Evolutionary conservation across 2,888 invertebrate genomes (phyloP).

Genomic region (Carpatolechia fugitivella): DNA sequence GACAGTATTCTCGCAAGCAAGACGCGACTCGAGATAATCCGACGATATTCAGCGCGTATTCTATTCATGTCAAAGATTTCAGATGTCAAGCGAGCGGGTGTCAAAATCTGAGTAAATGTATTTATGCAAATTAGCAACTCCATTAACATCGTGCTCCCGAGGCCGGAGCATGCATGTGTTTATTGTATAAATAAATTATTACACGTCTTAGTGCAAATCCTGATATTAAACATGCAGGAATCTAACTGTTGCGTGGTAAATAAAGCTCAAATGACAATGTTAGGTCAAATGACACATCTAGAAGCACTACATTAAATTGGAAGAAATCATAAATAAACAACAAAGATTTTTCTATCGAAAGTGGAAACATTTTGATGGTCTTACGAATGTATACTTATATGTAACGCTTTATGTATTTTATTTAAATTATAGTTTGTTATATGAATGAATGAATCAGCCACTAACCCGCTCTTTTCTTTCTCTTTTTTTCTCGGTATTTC

Average conservation of each 20-base stretch:
- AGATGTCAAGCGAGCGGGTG: conserved; percentile 64
- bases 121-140: conserved; percentile 73
- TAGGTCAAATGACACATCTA: background rate
- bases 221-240: conserved; percentile 9
- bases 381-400: too few species aligned
- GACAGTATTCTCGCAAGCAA: conserved; percentile 27
- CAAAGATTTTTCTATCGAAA: too few species aligned
- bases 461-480: too few species aligned
- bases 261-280: background rate
- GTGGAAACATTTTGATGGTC: too few species aligned
- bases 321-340: too few species aligned
- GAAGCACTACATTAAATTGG: too few species aligned
- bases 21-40: background rate
- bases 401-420: too few species aligned
- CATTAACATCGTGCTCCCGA: conserved; percentile 61
- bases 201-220: conserved; percentile 22
- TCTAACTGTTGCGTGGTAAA: too few species aligned
- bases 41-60: conserved; percentile 23
- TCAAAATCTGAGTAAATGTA: conserved; percentile 74
- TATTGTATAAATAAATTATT: conserved; percentile 54
- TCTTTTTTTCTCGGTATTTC: too few species aligned
- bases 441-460: too few species aligned
- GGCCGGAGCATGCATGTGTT: conserved; percentile 43
- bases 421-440: too few species aligned
- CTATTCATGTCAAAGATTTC: conserved; percentile 66